Conservation (phyloP, 1,140 invertebrate species). For the Belonocnema kinseyi region DNA sequence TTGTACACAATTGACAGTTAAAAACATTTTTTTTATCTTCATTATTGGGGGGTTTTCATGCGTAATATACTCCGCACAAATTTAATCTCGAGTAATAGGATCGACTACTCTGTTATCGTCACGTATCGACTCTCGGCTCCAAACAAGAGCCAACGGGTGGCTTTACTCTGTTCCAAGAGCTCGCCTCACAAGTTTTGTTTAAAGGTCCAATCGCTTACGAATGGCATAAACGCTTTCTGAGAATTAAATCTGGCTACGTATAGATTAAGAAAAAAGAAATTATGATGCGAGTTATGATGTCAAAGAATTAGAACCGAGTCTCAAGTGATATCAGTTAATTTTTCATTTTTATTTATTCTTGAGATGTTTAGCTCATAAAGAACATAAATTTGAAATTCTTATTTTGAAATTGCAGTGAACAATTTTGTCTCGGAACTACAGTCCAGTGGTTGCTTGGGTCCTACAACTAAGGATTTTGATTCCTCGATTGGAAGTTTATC, state of each 20-base stretch:
- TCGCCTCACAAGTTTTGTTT: constrained; percentile 46
- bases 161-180: constrained; percentile 39
- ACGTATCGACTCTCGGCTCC: constrained; percentile 43
- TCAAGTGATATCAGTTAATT: too few relatives aligned
- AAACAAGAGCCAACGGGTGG: constrained; percentile 41
- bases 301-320: background rate
- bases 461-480: constrained; percentile 54
- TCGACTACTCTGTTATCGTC: constrained; percentile 33
- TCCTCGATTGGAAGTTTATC: constrained; percentile 40
- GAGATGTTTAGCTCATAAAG: background rate
- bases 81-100: constrained; percentile 36
- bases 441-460: constrained; percentile 55
- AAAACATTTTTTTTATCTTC: too few relatives aligned
- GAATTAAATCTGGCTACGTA: constrained; percentile 39
- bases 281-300: constrained; percentile 4
- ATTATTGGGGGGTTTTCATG: background rate
- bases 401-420: constrained; percentile 57
- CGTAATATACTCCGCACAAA: background rate
- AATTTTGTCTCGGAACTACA: constrained; percentile 63
- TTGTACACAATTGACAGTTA: too few relatives aligned
- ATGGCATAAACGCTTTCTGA: constrained; percentile 43
- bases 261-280: background rate
- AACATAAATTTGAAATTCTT: constrained; percentile 9
- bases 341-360: too few relatives aligned
- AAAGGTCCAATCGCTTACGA: constrained; percentile 56